Percentiles rank a stretch among this genome's conserved stretches.
These are phyloP conservation scores for Chrysaora quinquecirrha DNA, from an alignment of 30 jellyfish, hydroid and myxozoan genomes.

Conservation along the genomic window DNA sequence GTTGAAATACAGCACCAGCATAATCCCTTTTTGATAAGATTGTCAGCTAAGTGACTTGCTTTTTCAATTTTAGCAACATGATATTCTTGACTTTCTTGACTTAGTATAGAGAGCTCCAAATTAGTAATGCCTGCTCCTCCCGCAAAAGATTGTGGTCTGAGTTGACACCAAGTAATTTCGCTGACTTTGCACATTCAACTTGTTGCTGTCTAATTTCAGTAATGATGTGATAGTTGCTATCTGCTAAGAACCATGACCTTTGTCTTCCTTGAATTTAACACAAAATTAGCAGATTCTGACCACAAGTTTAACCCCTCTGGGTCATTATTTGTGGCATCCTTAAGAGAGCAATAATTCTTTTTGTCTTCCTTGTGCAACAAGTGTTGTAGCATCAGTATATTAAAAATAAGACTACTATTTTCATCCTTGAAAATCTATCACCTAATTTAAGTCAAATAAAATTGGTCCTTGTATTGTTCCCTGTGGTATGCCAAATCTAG, in stretches of 20 bases:
- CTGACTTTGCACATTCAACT: background rate
- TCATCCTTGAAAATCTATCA: background rate
- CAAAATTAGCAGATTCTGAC: background rate
- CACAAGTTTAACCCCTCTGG: background rate
- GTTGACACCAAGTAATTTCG: background rate
- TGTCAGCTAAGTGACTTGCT: slow-evolving; percentile 52
- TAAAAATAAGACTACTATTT: background rate
- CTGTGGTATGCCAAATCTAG: background rate
- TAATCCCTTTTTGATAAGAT: slow-evolving; percentile 43
- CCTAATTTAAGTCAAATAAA: no score
- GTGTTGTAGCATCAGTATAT: background rate
- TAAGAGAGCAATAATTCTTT: background rate
- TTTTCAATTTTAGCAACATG: slow-evolving; percentile 46
- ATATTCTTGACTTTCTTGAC: slow-evolving; percentile 41
- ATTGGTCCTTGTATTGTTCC: background rate
- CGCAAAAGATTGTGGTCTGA: background rate
- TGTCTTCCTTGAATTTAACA: background rate
- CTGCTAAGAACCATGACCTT: background rate
- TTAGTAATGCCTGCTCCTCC: slow-evolving; percentile 3
- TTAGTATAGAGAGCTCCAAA: slow-evolving; percentile 38
- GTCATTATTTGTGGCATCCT: background rate
- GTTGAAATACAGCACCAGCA: slow-evolving; percentile 62
- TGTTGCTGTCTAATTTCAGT: background rate
- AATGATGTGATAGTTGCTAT: background rate
- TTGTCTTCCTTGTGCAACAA: background rate